phyloP scores from a whole-genome alignment of 2,888 invertebrate species.

The Nebria salina region DNA sequence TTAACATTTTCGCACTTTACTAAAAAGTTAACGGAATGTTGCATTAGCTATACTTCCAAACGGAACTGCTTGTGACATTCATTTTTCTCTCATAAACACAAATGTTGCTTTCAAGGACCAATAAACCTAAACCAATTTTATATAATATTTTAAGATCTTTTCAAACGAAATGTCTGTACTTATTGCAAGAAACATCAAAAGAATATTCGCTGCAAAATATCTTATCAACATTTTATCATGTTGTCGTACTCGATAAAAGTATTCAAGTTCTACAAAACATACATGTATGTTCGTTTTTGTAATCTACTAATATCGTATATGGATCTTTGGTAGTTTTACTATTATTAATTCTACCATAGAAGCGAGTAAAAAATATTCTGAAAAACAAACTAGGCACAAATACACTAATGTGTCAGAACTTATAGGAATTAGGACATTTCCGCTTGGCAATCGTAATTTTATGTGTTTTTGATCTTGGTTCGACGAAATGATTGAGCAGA shows the following conservation, averaged over 20 bases:
- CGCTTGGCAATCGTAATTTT: background rate
- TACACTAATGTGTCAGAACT: background rate
- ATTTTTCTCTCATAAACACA: no score
- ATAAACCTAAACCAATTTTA: background rate
- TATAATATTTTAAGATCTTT: background rate
- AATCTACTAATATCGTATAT: no score
- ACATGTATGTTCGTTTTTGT: no score
- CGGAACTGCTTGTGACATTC: no score
- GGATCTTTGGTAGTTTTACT: no score
- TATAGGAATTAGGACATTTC: background rate
- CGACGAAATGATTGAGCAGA: slow-evolving; percentile 6
- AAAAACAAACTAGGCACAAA: background rate
- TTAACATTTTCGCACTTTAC: slow-evolving; percentile 20
- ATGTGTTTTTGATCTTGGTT: background rate
- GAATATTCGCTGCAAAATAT: background rate
- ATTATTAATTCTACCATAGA: no score
- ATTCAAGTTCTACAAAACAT: no score
- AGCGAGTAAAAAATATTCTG: no score
- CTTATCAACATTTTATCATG: background rate
- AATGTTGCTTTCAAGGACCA: no score
- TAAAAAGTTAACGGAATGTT: background rate
- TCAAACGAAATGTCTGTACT: background rate
- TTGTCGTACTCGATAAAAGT: no score
- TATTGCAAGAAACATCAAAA: background rate
- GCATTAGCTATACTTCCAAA: no score